Conservation (phyloP, 2,888 invertebrate genomes). For the Agrilus biguttatus region DNA sequence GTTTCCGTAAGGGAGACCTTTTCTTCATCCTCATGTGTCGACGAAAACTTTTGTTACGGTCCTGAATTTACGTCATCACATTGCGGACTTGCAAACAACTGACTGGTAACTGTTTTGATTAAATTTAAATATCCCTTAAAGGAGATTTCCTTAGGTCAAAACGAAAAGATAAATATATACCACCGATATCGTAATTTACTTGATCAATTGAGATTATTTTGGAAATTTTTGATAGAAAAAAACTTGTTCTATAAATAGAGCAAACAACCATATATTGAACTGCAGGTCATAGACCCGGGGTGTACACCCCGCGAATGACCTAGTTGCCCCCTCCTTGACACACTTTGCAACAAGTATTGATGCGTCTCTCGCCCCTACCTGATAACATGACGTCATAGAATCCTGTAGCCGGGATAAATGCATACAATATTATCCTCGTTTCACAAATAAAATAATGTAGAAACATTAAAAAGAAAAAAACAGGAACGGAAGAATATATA, state of each 20-base stretch:
- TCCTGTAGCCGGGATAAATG: constrained; percentile 31
- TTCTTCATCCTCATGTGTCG: too few species aligned
- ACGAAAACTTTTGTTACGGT: too few species aligned
- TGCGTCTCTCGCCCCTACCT: constrained; percentile 21
- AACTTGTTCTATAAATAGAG: neutral
- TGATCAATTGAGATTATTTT: constrained; percentile 6
- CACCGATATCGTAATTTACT: neutral
- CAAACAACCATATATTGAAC: constrained; percentile 18
- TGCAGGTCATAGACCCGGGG: constrained; percentile 19
- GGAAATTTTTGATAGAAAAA: constrained; percentile 4
- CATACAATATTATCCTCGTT: constrained; percentile 24
- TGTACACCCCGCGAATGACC: constrained; percentile 26
- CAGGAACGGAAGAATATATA: too few species aligned
- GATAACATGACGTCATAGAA: constrained; percentile 30
- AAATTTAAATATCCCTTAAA: neutral
- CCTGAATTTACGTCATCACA: too few species aligned
- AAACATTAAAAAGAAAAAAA: neutral
- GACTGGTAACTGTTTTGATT: too few species aligned
- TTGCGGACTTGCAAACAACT: too few species aligned
- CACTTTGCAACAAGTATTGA: constrained; percentile 36
- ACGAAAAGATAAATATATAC: neutral
- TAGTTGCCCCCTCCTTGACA: constrained; percentile 30
- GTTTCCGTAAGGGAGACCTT: too few species aligned
- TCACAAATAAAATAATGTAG: neutral
- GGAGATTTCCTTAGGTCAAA: constrained; percentile 2